phyloP scores from a whole-genome alignment of 2,113 vertebrate genomes.

The Perognathus longimembris region DNA sequence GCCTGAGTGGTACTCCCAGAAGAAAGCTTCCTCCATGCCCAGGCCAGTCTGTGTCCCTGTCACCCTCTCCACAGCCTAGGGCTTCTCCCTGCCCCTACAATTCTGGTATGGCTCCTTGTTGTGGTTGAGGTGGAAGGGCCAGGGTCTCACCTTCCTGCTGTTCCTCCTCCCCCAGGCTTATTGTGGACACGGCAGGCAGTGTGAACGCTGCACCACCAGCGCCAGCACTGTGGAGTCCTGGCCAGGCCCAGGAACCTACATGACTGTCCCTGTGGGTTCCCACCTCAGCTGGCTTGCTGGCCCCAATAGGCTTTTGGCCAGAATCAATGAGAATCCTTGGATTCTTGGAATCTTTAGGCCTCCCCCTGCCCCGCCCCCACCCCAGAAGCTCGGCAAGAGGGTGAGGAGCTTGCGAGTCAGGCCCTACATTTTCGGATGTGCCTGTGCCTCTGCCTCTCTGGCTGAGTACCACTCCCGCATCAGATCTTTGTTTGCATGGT shows the following conservation, averaged over 20 bases:
- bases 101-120: background rate
- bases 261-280: background rate
- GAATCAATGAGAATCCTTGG: background rate
- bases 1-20: background rate
- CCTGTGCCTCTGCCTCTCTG: background rate
- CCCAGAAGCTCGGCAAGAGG: background rate
- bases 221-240: background rate
- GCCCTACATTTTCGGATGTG: background rate
- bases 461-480: background rate
- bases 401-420: background rate
- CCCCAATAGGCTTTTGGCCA: background rate
- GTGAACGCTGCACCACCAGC: background rate
- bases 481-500: background rate
- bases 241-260: background rate
- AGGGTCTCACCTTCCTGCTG: accelerated
- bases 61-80: background rate
- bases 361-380: no score
- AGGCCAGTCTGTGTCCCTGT: background rate
- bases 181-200: background rate
- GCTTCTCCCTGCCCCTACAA: background rate
- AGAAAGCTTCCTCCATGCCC: background rate
- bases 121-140: background rate
- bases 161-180: background rate
- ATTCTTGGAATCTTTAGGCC: background rate
- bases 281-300: background rate